Conservation (phyloP, 2,797 vertebrate genomes). For the Anolis apletophallus region DNA sequence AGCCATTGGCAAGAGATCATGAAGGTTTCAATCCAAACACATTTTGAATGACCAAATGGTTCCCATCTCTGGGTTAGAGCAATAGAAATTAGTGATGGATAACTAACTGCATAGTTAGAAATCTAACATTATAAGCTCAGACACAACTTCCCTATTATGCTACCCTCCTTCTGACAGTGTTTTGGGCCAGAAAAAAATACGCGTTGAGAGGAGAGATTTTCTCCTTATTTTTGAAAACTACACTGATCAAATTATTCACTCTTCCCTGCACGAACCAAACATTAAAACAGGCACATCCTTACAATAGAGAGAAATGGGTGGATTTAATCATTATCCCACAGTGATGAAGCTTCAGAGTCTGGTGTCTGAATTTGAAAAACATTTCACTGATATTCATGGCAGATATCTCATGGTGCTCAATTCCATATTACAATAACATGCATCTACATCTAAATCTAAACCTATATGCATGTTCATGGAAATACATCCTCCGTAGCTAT, state of each 20-base stretch:
- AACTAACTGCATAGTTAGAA: background rate
- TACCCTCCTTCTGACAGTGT: no score
- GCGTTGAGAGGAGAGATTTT: no score
- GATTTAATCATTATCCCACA: no score
- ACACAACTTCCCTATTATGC: background rate
- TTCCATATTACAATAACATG: conserved; percentile 31
- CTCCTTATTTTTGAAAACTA: no score
- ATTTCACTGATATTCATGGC: background rate
- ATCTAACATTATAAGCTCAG: background rate
- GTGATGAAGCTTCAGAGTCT: background rate
- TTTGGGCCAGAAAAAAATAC: no score
- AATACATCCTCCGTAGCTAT: background rate
- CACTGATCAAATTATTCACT: background rate
- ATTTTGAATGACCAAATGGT: background rate
- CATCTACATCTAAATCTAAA: no score
- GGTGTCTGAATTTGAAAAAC: background rate
- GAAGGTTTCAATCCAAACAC: background rate
- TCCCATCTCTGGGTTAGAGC: background rate
- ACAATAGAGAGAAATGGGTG: background rate
- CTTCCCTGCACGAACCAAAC: no score
- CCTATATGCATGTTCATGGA: no score
- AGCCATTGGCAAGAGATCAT: no score
- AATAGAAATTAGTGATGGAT: background rate
- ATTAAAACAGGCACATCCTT: background rate
- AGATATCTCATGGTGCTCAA: background rate